A percentile compares a stretch with the other conserved stretches of the same genome.
Conservation (phyloP, 2,888 invertebrate genomes). For the Drosophila nr. perissopoda region DNA sequence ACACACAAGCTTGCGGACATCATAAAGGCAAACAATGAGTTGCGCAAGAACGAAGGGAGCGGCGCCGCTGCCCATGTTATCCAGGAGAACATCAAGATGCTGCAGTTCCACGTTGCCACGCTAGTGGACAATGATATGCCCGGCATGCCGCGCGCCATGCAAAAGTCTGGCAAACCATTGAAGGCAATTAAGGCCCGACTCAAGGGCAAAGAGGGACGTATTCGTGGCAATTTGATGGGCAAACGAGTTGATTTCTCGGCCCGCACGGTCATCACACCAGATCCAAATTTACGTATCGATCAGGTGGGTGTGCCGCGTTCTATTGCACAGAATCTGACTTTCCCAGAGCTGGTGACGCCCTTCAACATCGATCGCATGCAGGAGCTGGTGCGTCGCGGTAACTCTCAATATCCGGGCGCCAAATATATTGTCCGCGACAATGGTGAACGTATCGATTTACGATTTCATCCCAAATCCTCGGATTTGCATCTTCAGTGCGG, state of each 20-base stretch:
- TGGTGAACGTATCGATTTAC: slow-evolving; percentile 98
- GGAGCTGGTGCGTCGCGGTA: slow-evolving; percentile 97
- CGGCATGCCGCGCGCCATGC: slow-evolving; percentile 98
- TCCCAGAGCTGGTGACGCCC: slow-evolving; percentile 99
- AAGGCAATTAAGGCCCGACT: slow-evolving; percentile 98
- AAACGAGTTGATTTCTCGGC: slow-evolving; percentile 99
- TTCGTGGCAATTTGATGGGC: slow-evolving; percentile 99
- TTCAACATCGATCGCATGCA: slow-evolving; percentile 97
- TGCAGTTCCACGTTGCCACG: slow-evolving; percentile 99
- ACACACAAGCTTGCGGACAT: slow-evolving; percentile 99
- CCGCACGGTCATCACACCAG: slow-evolving; percentile 98
- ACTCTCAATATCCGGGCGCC: slow-evolving; percentile 99
- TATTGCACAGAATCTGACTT: slow-evolving; percentile 99
- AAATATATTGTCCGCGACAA: slow-evolving; percentile 99
- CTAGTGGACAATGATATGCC: slow-evolving; percentile 99
- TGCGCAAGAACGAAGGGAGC: slow-evolving; percentile 96
- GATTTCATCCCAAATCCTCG: slow-evolving; percentile 98
- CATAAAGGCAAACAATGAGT: slow-evolving; percentile 98
- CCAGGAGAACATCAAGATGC: slow-evolving; percentile 97
- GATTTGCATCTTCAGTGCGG: slow-evolving; percentile 98
- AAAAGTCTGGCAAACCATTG: slow-evolving; percentile 99
- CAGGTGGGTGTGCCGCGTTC: slow-evolving; percentile 99
- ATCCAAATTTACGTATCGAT: slow-evolving; percentile 97
- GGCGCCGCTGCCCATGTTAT: slow-evolving; percentile 99
- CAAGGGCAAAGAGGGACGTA: slow-evolving; percentile 99